Conservation (phyloP, 2,797 vertebrate species). For the Acestrorhynchus altus region DNA sequence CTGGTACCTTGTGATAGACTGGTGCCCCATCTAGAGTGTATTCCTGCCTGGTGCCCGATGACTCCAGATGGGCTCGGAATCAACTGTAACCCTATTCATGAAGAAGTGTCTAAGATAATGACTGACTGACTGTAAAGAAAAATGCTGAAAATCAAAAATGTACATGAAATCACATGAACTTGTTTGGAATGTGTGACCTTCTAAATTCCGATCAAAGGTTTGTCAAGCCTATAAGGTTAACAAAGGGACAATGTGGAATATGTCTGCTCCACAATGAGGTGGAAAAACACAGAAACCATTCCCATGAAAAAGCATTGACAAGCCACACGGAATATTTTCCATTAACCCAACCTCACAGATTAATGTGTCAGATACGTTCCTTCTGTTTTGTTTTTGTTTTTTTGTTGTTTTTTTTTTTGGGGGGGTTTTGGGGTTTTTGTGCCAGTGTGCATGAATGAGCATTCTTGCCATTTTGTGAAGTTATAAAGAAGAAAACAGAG, state of each 20-base stretch:
- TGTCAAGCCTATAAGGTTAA: not conserved
- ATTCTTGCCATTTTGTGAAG: constrained; percentile 5
- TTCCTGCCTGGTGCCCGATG: no score
- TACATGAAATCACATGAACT: no score
- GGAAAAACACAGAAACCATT: constrained; percentile 24
- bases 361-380: not conserved
- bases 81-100: no score
- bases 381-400: not conserved
- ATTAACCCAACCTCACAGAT: not conserved
- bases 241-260: not conserved
- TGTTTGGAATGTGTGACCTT: not conserved
- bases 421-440: not conserved
- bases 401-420: not conserved
- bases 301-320: constrained; percentile 3
- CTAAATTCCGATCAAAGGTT: not conserved
- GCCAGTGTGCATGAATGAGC: not conserved
- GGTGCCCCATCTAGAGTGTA: no score
- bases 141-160: no score
- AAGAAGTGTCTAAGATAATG: no score
- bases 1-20: no score
- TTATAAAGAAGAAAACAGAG: no score
- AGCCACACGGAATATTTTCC: constrained; percentile 7
- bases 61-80: no score
- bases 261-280: not conserved
- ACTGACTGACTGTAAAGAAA: no score